Base-by-base conservation (phyloP, 2,113 vertebrate species). In the Callipepla squamata region DNA sequence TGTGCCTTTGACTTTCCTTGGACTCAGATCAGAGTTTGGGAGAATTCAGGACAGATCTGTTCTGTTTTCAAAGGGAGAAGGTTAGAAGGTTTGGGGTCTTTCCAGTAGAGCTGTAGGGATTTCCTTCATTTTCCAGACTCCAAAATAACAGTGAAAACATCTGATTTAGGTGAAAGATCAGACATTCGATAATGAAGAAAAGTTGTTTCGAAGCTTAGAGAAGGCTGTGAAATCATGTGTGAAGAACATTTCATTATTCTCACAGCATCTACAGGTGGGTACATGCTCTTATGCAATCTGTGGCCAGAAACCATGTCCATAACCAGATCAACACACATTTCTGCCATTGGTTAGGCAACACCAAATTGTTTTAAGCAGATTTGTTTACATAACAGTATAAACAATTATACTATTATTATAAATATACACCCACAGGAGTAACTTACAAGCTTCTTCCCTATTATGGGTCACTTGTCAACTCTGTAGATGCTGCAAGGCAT, bases 101-200 rank as follows among this genome's bases (percentile, higher is more conserved):
- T 74, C 30, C 59, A 72, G 68, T 47, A 89, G 81, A 0, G 0
- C 11, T 57, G 13, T 42, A 68, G 42, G 7, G 4, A 3, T 58
- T 87, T 78, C 61, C 87, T 87, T 94, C 38, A 28, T 88, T 79
- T 69, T 44, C 36, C 28, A 82, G 55, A 19, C 50, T 87, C 13
- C 45, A 63, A 90, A 93, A 70, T 85, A 72, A 93, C 63, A 30
- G 18, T 36, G 38, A 32, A 79, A 77, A 73, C 57, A 14, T 96
- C 47, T 94, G 47, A 96, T 97, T 77, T 81, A 99, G 99, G 99
- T 99, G 78, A 99, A 98, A 98, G 99, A 99, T 90, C 98, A 97
- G 96, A 98, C 97, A 28, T 99, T 99, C 93, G 98, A 99, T 53
- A 98, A 96, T 87, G 99, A 99, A 95, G 99, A 99, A 93, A 99